phyloP scores from a whole-genome alignment of 2,888 invertebrate genomes.

The Hemistola chrysoprasaria region DNA sequence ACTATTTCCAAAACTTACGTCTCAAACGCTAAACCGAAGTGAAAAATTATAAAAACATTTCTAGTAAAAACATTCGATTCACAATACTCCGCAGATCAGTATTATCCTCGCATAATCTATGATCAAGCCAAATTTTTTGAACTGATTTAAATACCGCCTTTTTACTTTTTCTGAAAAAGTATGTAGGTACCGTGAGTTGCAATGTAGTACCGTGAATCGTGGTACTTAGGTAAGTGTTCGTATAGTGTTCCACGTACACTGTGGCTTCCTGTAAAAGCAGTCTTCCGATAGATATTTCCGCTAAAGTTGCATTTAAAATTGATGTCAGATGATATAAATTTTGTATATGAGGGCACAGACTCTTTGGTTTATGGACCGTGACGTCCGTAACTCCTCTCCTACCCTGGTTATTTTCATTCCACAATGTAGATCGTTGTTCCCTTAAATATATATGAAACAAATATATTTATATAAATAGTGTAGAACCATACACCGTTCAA shows the following conservation, averaged over 20 bases:
- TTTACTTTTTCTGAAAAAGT: conserved; percentile 64
- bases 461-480: conserved; percentile 37
- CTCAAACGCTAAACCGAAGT: conserved; percentile 52
- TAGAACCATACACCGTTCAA: conserved; percentile 40
- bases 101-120: conserved; percentile 56
- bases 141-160: conserved; percentile 77
- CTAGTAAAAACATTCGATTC: conserved; percentile 47
- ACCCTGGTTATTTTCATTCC: conserved; percentile 49
- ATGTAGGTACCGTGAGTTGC: conserved; percentile 59
- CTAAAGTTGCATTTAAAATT: conserved; percentile 75
- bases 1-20: conserved; percentile 37
- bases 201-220: conserved; percentile 65
- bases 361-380: conserved; percentile 28
- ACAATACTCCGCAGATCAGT: conserved; percentile 71
- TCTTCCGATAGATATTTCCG: conserved; percentile 80
- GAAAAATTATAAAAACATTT: conserved; percentile 54
- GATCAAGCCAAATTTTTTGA: conserved; percentile 78
- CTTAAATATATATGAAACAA: conserved; percentile 45
- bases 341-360: conserved; percentile 35
- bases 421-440: conserved; percentile 55
- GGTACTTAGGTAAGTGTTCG: conserved; percentile 76
- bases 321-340: conserved; percentile 49
- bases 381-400: conserved; percentile 30
- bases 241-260: conserved; percentile 71
- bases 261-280: conserved; percentile 80